Percentiles rank a stretch among this genome's conserved stretches.
These are phyloP conservation scores for Coregonus ussuriensis DNA, from an alignment of 2,797 vertebrate genomes.

Conservation along the genomic window DNA sequence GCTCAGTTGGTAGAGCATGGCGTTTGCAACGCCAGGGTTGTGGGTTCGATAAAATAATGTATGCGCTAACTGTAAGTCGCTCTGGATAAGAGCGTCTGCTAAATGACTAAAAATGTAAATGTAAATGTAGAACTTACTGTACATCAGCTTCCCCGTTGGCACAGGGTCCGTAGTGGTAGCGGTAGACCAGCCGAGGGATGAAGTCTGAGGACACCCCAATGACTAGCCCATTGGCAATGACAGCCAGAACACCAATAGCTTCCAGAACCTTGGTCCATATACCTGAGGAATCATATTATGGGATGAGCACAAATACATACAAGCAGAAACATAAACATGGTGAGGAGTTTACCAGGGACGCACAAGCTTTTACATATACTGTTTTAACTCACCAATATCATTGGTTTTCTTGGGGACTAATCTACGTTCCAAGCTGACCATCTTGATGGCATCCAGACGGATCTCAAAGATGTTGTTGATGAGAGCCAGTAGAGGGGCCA, in stretches of 20 bases:
- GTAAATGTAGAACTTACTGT: slow-evolving; percentile 83
- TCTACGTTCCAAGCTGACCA: slow-evolving; percentile 84
- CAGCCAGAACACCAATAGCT: slow-evolving; percentile 87
- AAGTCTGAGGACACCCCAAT: slow-evolving; percentile 94
- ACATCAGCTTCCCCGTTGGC: slow-evolving; percentile 35
- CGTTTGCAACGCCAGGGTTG: too few species aligned
- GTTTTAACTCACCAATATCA: slow-evolving; percentile 84
- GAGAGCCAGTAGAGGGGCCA: slow-evolving; percentile 89
- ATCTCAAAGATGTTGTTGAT: slow-evolving; percentile 91
- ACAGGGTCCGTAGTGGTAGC: slow-evolving; percentile 86
- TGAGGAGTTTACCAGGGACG: not conserved
- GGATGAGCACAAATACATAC: slow-evolving; percentile 18
- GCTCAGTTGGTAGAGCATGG: too few species aligned
- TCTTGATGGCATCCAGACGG: slow-evolving; percentile 92
- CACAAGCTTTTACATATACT: not conserved
- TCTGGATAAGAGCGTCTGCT: too few species aligned
- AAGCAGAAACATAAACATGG: not conserved
- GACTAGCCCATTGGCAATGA: slow-evolving; percentile 91
- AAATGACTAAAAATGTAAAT: too few species aligned
- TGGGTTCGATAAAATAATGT: too few species aligned
- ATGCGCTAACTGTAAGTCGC: too few species aligned
- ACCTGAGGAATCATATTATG: slow-evolving; percentile 67
- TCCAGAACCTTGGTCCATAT: slow-evolving; percentile 91
- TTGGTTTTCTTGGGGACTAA: slow-evolving; percentile 91
- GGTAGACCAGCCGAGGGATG: slow-evolving; percentile 90